Evolutionary conservation across 30 jellyfish, hydroid and myxozoan genomes (phyloP).

Genomic region (Aurelia sp.): DNA sequence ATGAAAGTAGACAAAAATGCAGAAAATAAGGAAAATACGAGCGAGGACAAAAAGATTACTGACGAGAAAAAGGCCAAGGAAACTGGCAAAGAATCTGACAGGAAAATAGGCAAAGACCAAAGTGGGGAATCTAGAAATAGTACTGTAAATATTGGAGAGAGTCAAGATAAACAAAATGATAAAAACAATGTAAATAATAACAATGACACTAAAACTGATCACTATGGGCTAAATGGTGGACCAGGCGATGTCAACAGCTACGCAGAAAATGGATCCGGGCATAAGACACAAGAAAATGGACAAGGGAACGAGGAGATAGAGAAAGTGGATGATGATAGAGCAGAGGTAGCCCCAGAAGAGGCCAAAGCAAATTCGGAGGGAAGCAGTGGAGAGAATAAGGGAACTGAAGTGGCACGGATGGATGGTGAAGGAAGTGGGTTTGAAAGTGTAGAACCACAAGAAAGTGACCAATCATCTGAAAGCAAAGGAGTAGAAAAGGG

Average conservation of each 20-base stretch:
- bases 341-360: not conserved
- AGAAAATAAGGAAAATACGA: not conserved
- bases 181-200: not conserved
- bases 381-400: not conserved
- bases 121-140: not conserved
- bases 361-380: not conserved
- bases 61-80: not conserved
- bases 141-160: not conserved
- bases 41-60: not conserved
- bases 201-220: not conserved
- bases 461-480: not conserved
- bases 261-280: not conserved
- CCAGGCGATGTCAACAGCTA: slow-evolving; percentile 14
- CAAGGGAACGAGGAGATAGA: slow-evolving; percentile 17
- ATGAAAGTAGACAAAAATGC: not conserved
- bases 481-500: not conserved
- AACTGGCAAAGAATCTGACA: not conserved
- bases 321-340: not conserved
- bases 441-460: slow-evolving; percentile 42
- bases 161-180: not conserved
- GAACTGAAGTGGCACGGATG: not conserved
- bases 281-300: slow-evolving; percentile 2
- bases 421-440: slow-evolving; percentile 39
- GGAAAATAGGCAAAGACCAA: no score
- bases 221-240: slow-evolving; percentile 19